Conservation (phyloP, 2,888 invertebrate genomes). For the Panopea generosa region DNA sequence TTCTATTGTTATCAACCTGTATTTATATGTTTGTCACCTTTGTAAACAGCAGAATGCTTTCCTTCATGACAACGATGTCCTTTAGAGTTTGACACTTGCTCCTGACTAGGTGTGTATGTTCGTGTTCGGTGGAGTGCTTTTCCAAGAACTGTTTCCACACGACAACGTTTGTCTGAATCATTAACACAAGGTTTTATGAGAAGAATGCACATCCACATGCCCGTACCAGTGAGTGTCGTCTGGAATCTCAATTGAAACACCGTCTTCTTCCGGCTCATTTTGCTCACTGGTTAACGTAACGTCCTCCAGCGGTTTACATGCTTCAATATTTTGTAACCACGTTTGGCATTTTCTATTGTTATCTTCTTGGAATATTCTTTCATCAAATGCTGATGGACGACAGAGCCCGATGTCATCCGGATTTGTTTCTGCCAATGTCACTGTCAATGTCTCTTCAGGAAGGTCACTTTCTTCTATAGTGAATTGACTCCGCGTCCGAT, state of each 20-base stretch:
- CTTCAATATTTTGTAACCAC: slow-evolving; percentile 79
- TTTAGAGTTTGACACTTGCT: neutral
- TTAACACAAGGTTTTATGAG: too few species aligned
- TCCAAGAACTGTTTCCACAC: too few species aligned
- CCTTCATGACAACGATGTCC: neutral
- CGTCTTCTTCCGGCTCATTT: slow-evolving; percentile 64
- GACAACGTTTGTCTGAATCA: slow-evolving; percentile 49
- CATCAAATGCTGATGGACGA: slow-evolving; percentile 66
- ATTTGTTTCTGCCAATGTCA: slow-evolving; percentile 76
- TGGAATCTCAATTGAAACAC: slow-evolving; percentile 72
- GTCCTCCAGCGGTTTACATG: slow-evolving; percentile 78
- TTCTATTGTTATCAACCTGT: too few species aligned
- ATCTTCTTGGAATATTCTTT: slow-evolving; percentile 74
- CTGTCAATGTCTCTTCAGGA: slow-evolving; percentile 74
- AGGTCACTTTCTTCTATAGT: slow-evolving; percentile 77
- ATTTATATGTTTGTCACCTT: slow-evolving; percentile 8
- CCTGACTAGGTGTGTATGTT: slow-evolving; percentile 20
- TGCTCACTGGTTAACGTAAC: slow-evolving; percentile 66
- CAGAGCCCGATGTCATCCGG: slow-evolving; percentile 74
- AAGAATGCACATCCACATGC: too few species aligned
- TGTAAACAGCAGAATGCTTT: neutral
- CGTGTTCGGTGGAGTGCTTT: slow-evolving; percentile 26
- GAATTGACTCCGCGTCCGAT: slow-evolving; percentile 80
- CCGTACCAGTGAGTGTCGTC: slow-evolving; percentile 71
- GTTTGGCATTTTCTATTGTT: slow-evolving; percentile 79